Conservation (phyloP, 2,113 vertebrate species). For the Geothlypis trichas region DNA sequence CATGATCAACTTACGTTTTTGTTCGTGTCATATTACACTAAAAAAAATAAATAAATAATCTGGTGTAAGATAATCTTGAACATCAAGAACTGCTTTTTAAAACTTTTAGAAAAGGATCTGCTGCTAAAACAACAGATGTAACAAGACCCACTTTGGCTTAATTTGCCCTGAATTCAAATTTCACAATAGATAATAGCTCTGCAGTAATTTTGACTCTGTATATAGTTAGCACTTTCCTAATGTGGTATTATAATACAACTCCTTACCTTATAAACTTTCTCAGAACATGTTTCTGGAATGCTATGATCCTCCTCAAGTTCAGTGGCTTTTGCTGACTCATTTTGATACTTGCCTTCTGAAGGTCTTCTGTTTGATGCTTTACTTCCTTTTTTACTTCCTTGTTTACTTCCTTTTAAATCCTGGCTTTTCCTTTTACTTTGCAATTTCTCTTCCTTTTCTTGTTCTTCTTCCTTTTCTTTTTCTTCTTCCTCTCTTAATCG, state of each 20-base stretch:
- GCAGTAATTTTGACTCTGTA: background rate
- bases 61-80: background rate
- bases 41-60: background rate
- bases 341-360: slow-evolving; percentile 26
- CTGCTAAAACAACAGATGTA: background rate
- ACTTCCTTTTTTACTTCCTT: slow-evolving; percentile 45
- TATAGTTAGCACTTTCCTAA: background rate
- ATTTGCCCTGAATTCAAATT: background rate
- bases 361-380: slow-evolving; percentile 8
- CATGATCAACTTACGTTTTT: background rate
- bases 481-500: slow-evolving; percentile 72
- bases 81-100: background rate
- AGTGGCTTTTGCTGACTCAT: slow-evolving; percentile 24
- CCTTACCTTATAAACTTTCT: slow-evolving; percentile 68
- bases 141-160: background rate
- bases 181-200: background rate
- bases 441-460: slow-evolving; percentile 24
- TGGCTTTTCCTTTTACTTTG: slow-evolving; percentile 51
- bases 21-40: background rate
- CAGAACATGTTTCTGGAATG: background rate
- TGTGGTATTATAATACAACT: background rate
- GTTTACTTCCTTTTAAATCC: background rate
- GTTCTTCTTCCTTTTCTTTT: slow-evolving; percentile 54
- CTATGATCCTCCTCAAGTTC: background rate
- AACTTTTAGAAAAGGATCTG: background rate